Evolutionary conservation across 1,140 invertebrate genomes (phyloP), one percentile per base, ranked within the genome.

Genomic region (Asobara japonica): DNA sequence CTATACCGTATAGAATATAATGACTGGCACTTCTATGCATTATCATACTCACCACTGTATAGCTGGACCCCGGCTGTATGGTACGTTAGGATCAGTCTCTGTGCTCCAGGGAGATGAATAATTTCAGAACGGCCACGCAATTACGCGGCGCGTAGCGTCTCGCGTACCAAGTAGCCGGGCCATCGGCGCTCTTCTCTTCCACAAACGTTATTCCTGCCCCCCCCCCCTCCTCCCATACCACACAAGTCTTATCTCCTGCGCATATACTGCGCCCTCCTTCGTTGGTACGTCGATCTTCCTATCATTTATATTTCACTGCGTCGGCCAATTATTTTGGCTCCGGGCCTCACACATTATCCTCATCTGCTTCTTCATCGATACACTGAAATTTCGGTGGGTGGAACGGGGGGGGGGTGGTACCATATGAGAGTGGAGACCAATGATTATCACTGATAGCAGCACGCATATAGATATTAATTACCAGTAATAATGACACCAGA

Each of bases 11-110:
- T 38, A 70, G 31, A 76, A 79, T 82, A 83, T 83, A 84, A 85
- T 86, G 84, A 85, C 84, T 84, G 84, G 83, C 84, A 86, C 83
- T 86, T 86, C 82, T 84, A 86, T 86, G 83, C 84, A 86, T 86
- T 86, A 86, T 85, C 69, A 67, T 66, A 38, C 65, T 27, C 41
- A 67, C 65, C 65, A 67, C 11, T 25, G 38, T 38, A 38, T 38
- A 65, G 22, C 20, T 60, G 25, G 20, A 22, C 11, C n/a, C 11
- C 13, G 56, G 62, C 61, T 56, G 64, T 29, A 61, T 22, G n/a
- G 20, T 65, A 51, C 16, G 61, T 36, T 60, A 36, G 22, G 68
- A 36, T 48, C 36, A 68, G 65, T 33, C 45, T 60, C 67, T 33
- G 51, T 61, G 48, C 67, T 69, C 30, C 18, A 78, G 76, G 81